phyloP scores from a whole-genome alignment of 2,797 vertebrate genomes.

The Rhinatrema bivittatum region DNA sequence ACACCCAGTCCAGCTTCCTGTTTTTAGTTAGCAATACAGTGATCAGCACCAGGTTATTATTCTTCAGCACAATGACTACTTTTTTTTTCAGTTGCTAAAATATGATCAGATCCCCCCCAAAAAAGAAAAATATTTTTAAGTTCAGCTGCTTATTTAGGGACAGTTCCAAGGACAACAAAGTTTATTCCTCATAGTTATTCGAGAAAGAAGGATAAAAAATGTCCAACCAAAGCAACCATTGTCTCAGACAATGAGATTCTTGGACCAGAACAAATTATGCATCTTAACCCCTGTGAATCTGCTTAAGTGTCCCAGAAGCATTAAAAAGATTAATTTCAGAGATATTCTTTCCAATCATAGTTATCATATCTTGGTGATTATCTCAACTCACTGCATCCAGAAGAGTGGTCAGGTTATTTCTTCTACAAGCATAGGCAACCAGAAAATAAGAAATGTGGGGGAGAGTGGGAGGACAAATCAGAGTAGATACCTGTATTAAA shows the following conservation, averaged over 20 bases:
- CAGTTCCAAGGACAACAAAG: constrained; percentile 48
- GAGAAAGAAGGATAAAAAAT: constrained; percentile 25
- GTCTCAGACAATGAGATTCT: constrained; percentile 35
- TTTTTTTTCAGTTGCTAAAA: constrained; percentile 11
- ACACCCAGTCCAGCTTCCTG: constrained; percentile 40
- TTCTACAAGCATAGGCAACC: too few relatives aligned
- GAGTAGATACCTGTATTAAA: too few relatives aligned
- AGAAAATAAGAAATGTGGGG: too few relatives aligned
- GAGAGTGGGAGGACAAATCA: too few relatives aligned
- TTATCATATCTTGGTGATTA: too few relatives aligned
- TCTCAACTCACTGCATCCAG: too few relatives aligned
- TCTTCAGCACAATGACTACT: constrained; percentile 30
- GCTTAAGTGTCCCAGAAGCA: too few relatives aligned
- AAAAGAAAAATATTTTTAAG: constrained; percentile 47
- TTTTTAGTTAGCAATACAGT: constrained; percentile 28
- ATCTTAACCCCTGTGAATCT: constrained; percentile 20
- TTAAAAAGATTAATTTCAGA: too few relatives aligned
- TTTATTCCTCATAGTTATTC: constrained; percentile 45
- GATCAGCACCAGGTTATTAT: constrained; percentile 32
- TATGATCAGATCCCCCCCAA: constrained; percentile 16
- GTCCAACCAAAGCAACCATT: constrained; percentile 33
- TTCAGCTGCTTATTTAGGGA: constrained; percentile 51
- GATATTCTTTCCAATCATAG: too few relatives aligned
- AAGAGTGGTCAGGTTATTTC: too few relatives aligned
- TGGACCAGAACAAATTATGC: constrained; percentile 11